These are phyloP conservation scores for Acestrorhynchus altus DNA, from an alignment of 2,797 vertebrate species.

Conservation along the genomic window DNA sequence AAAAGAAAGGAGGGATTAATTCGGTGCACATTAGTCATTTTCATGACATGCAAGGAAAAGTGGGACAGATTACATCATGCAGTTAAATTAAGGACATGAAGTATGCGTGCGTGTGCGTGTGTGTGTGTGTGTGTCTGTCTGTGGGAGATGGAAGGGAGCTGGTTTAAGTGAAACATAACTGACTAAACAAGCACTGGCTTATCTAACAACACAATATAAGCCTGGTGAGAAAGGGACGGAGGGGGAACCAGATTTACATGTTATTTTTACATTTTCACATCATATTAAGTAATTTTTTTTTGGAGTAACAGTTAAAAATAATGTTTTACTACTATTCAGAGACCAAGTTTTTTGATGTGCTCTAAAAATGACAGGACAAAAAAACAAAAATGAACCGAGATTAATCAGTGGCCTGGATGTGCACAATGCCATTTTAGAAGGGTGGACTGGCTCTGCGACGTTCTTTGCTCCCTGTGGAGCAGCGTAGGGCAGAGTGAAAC, in stretches of 20 bases:
- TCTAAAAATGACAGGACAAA: background rate
- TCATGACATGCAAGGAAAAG: conserved; percentile 69
- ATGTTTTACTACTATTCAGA: background rate
- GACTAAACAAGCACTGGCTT: conserved; percentile 15
- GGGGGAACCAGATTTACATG: background rate
- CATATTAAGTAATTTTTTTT: too few relatives aligned
- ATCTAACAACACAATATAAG: background rate
- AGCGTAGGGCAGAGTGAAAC: conserved; percentile 52
- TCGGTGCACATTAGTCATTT: conserved; percentile 77
- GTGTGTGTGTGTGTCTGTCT: conserved; percentile 21
- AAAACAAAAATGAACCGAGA: background rate
- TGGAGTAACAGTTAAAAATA: too few relatives aligned
- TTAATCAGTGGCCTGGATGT: background rate
- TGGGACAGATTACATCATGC: conserved; percentile 71
- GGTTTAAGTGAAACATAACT: conserved; percentile 5
- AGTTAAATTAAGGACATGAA: conserved; percentile 69
- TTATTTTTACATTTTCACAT: too few relatives aligned
- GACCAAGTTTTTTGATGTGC: background rate
- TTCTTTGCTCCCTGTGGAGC: background rate
- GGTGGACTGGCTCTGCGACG: background rate
- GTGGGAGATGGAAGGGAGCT: conserved; percentile 19
- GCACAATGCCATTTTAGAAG: background rate
- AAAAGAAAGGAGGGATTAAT: conserved; percentile 73
- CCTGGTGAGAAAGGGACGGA: background rate
- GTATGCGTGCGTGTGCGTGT: background rate